These are phyloP conservation scores for Caenorhabditis drosophilae DNA, from an alignment of 2,888 invertebrate genomes.

Conservation along the genomic window DNA sequence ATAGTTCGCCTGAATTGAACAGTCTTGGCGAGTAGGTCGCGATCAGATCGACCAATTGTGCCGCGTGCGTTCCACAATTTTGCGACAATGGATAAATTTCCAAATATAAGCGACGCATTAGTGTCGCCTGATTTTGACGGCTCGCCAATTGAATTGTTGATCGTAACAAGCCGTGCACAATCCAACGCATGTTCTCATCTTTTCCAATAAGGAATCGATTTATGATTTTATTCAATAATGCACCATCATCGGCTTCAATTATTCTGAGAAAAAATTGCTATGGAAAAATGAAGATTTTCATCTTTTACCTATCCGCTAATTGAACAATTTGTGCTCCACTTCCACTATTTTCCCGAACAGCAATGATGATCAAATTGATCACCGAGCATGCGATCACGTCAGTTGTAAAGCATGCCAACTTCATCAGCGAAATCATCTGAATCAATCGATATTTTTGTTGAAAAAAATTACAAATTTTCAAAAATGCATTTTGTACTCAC, in stretches of 20 bases:
- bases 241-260: conserved; percentile 27
- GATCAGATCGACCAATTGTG: conserved; percentile 93
- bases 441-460: background rate
- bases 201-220: conserved; percentile 42
- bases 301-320: conserved; percentile 38
- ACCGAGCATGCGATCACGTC: conserved; percentile 39
- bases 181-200: conserved; percentile 44
- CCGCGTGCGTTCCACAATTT: conserved; percentile 88
- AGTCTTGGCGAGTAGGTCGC: conserved; percentile 90
- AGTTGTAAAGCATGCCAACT: conserved; percentile 33
- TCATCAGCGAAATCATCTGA: conserved; percentile 39
- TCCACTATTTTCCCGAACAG: conserved; percentile 30
- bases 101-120: conserved; percentile 82
- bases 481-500: too few relatives aligned
- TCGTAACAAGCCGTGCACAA: conserved; percentile 46
- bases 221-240: conserved; percentile 38
- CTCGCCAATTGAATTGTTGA: conserved; percentile 49
- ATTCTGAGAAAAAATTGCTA: too few relatives aligned
- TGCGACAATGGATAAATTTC: conserved; percentile 87
- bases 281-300: too few relatives aligned
- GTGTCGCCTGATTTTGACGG: conserved; percentile 41
- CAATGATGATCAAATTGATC: conserved; percentile 42
- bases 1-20: conserved; percentile 51
- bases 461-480: too few relatives aligned
- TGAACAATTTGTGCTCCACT: conserved; percentile 19